Conservation (phyloP, 2,113 vertebrate species). For the Nesoenas mayeri region DNA sequence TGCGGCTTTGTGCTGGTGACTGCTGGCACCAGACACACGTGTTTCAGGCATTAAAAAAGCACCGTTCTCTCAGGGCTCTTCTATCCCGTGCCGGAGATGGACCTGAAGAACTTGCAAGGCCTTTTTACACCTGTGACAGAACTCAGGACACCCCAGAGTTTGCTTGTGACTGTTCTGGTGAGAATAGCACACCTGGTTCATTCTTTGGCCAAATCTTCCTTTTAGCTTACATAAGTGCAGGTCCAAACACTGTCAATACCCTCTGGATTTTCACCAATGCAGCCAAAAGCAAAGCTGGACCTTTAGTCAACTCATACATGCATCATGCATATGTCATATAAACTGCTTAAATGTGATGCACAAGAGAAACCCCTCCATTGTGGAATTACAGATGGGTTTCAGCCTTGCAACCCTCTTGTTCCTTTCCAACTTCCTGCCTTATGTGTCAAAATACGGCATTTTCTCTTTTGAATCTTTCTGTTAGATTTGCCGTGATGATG, state of each 20-base stretch:
- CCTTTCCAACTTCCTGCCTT: background rate
- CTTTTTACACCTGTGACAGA: background rate
- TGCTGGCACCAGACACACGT: background rate
- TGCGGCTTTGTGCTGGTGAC: background rate
- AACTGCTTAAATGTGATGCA: background rate
- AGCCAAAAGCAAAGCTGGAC: background rate
- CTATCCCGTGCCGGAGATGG: background rate
- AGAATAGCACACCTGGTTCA: background rate
- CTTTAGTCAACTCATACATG: background rate
- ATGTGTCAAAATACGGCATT: background rate
- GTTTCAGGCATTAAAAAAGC: background rate
- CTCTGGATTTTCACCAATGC: background rate
- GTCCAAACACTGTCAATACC: background rate
- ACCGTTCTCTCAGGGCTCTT: background rate
- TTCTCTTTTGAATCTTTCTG: background rate
- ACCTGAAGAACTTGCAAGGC: background rate
- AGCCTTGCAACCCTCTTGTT: background rate
- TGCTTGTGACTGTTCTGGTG: background rate
- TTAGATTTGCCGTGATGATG: background rate
- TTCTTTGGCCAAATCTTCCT: background rate
- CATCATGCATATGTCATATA: background rate
- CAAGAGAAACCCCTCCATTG: background rate
- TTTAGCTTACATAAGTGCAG: background rate
- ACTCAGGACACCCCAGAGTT: background rate
- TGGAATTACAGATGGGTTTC: background rate